Percentiles rank a stretch among this genome's conserved stretches.
Conservation (phyloP, 2,888 invertebrate genomes). For the Agriopis marginaria region DNA sequence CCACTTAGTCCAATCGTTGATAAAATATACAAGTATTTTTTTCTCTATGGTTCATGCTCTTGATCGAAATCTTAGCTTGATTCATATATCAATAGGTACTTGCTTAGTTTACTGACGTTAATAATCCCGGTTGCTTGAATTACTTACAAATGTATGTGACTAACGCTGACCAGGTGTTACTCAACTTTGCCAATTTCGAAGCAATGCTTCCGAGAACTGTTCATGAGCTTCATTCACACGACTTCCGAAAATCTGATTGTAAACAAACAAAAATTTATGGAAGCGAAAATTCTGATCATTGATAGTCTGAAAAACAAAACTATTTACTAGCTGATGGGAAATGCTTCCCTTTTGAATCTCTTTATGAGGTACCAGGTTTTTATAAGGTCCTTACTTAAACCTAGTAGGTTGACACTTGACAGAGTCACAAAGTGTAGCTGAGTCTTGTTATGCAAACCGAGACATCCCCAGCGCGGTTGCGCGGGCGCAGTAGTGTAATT, state of each 20-base stretch:
- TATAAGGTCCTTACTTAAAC: no score
- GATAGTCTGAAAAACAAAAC: not conserved
- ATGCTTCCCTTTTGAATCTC: not conserved
- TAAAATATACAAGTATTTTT: no score
- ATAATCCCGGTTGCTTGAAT: conserved; percentile 22
- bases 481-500: conserved; percentile 70
- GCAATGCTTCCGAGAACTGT: conserved; percentile 60
- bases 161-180: conserved; percentile 56
- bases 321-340: not conserved
- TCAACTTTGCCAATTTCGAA: conserved; percentile 60
- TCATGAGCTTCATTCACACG: conserved; percentile 56
- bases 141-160: conserved; percentile 44
- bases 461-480: conserved; percentile 50
- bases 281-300: conserved; percentile 25
- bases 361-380: not conserved
- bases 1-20: no score
- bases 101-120: not conserved
- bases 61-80: not conserved
- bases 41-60: no score
- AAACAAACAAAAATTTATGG: conserved; percentile 64
- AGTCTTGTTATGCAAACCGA: conserved; percentile 72
- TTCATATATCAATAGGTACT: not conserved
- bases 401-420: not conserved
- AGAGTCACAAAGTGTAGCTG: not conserved
- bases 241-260: conserved; percentile 68